Percentiles rank a stretch among this genome's conserved stretches.
Conservation (phyloP, 2,113 vertebrate genomes). For the Urocolius indicus region DNA sequence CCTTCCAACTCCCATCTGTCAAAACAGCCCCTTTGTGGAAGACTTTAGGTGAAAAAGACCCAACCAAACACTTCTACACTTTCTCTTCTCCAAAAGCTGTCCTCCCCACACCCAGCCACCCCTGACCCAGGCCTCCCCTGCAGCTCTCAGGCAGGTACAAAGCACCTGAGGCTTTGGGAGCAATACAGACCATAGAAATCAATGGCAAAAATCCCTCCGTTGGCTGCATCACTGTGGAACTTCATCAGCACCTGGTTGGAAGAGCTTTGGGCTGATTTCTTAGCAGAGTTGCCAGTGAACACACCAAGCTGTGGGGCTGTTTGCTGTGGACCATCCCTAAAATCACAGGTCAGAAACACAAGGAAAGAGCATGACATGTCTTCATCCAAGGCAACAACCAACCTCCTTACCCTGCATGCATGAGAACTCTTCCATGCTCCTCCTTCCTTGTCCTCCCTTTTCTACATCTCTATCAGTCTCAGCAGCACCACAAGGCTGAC, state of each 20-base stretch:
- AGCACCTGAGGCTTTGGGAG: fast-evolving
- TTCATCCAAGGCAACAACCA: not conserved
- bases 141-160: not conserved
- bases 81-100: not conserved
- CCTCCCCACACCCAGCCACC: not conserved
- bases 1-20: not conserved
- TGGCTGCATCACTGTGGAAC: slow-evolving; percentile 90
- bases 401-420: fast-evolving
- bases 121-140: fast-evolving
- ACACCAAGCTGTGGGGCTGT: slow-evolving; percentile 90
- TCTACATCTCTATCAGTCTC: fast-evolving
- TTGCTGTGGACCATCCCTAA: slow-evolving; percentile 93
- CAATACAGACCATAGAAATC: slow-evolving; percentile 85
- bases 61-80: no score
- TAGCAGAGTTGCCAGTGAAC: slow-evolving; percentile 89
- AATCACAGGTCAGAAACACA: not conserved
- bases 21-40: not conserved
- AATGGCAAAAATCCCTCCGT: slow-evolving; percentile 89
- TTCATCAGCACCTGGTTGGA: slow-evolving; percentile 93
- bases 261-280: slow-evolving; percentile 88
- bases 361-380: not conserved
- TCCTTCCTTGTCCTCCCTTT: not conserved
- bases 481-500: not conserved
- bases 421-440: not conserved
- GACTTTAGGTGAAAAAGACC: not conserved